Evolutionary conservation across 2,113 vertebrate genomes (phyloP).

Genomic region (Poeciliopsis occidentalis): DNA sequence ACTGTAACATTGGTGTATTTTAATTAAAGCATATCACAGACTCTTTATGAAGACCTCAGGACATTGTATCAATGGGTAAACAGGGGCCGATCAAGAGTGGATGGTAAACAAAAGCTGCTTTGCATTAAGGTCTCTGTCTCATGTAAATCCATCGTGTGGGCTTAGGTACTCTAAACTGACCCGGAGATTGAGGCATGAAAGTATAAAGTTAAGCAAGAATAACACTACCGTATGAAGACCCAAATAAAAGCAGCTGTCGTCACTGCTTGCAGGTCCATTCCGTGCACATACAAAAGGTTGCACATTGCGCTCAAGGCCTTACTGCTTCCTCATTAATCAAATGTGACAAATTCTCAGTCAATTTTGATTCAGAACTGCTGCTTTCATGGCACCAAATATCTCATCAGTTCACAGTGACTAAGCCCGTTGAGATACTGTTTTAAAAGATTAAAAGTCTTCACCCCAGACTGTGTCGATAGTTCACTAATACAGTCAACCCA

Average conservation of each 20-base stretch:
- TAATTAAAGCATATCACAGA: conserved; percentile 5
- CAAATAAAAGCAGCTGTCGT: conserved; percentile 1
- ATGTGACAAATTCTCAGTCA: conserved; percentile 17
- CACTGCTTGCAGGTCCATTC: conserved; percentile 13
- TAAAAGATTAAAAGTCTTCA: conserved; percentile 60
- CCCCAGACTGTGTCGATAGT: conserved; percentile 73
- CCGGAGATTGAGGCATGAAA: conserved; percentile 15
- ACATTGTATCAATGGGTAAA: not conserved
- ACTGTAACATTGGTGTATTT: not conserved
- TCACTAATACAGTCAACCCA: conserved; percentile 75
- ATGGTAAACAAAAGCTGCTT: conserved; percentile 62
- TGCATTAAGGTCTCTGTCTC: conserved; percentile 84
- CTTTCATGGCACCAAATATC: conserved; percentile 36
- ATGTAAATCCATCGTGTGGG: conserved; percentile 64
- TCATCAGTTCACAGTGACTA: conserved; percentile 67
- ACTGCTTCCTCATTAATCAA: conserved; percentile 11
- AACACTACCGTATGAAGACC: conserved; percentile 21
- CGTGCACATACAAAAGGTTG: conserved; percentile 11
- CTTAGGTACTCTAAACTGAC: conserved; percentile 71
- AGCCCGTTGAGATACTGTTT: conserved; percentile 57
- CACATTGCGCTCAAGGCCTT: conserved; percentile 22
- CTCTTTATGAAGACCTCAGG: conserved; percentile 2
- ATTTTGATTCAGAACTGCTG: conserved; percentile 24
- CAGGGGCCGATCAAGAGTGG: conserved; percentile 1
- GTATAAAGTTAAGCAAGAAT: conserved; percentile 32